A percentile compares a stretch with the other conserved stretches of the same genome.
Evolutionary conservation across 2,797 vertebrate genomes (phyloP).

Genomic region (Syngnathus rostellatus): DNA sequence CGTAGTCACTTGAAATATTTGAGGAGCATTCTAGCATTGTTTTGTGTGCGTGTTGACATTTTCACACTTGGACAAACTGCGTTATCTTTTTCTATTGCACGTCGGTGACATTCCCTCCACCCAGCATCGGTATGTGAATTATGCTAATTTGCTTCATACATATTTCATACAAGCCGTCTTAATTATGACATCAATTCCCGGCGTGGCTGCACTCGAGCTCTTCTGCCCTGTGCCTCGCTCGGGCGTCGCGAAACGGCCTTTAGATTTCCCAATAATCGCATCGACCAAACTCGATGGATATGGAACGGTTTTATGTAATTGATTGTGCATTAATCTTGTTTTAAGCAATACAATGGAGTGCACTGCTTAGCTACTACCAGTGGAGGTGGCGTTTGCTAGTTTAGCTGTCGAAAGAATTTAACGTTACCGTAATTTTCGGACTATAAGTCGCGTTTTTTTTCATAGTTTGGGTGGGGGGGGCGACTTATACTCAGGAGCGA

Average conservation of each 20-base stretch:
- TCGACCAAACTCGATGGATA: background rate
- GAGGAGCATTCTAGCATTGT: background rate
- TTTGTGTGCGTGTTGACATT: background rate
- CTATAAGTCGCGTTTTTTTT: too few species aligned
- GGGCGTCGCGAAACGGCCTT: too few species aligned
- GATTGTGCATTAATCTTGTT: background rate
- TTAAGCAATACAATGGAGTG: background rate
- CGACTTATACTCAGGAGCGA: too few species aligned
- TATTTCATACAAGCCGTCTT: conserved; percentile 5
- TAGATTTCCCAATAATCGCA: background rate
- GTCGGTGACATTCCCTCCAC: background rate
- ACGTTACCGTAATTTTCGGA: background rate
- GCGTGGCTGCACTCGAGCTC: background rate
- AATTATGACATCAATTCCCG: conserved; percentile 10
- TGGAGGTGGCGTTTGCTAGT: background rate
- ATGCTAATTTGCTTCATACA: conserved; percentile 5
- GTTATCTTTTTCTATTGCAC: background rate
- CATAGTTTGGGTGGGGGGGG: too few species aligned
- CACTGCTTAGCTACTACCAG: background rate
- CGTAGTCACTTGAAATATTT: background rate
- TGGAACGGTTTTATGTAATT: background rate
- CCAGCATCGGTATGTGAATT: background rate
- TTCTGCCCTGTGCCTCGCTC: background rate
- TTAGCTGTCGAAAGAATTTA: background rate
- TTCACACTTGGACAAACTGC: background rate